phyloP scores from a whole-genome alignment of 1,140 invertebrate species.

The Globodera rostochiensis region DNA sequence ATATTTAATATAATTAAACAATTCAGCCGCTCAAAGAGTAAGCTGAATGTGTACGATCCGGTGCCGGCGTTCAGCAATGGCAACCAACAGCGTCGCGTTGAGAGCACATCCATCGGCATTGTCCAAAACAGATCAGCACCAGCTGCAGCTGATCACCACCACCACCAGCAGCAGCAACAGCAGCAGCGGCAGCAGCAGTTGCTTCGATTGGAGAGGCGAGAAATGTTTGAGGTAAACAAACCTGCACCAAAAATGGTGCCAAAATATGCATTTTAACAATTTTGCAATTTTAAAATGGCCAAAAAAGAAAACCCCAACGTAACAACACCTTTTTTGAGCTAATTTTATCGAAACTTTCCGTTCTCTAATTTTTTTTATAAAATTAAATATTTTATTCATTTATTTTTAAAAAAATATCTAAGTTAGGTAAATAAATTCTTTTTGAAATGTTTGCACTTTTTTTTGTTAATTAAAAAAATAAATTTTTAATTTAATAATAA shows the following conservation, averaged over 20 bases:
- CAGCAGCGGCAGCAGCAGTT: not conserved
- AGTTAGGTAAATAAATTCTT: no score
- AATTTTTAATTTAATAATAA: not conserved
- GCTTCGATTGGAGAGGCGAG: not conserved
- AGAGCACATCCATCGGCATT: not conserved
- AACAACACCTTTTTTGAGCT: no score
- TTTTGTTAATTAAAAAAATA: not conserved
- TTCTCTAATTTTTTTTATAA: no score
- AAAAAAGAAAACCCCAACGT: no score
- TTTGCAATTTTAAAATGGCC: no score
- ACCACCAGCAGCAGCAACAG: not conserved
- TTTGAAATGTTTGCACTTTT: no score
- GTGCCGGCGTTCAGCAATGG: conserved; percentile 21
- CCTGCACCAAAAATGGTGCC: no score
- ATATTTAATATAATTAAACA: no score
- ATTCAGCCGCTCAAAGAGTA: not conserved
- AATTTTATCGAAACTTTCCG: no score
- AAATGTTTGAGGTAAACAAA: not conserved
- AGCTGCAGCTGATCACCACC: not conserved
- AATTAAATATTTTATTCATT: no score
- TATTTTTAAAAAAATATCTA: no score
- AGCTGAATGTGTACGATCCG: conserved; percentile 27
- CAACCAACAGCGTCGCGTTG: not conserved
- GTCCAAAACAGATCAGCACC: not conserved
- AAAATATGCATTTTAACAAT: no score